Evolutionary conservation across 2,888 invertebrate species (phyloP).

Genomic region (Mythimna loreyi): DNA sequence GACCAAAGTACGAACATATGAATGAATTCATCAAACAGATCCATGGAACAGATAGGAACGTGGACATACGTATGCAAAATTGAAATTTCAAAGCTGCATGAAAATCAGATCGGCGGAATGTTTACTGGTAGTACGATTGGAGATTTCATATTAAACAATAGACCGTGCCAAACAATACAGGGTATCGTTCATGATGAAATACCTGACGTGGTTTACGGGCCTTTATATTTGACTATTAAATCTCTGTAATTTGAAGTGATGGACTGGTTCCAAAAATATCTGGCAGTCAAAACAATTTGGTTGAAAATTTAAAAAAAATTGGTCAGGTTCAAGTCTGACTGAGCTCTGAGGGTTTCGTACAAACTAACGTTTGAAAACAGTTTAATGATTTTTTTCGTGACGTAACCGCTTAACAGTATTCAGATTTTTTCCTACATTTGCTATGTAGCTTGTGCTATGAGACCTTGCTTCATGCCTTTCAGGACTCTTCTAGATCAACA

Average conservation of each 20-base stretch:
- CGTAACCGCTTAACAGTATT: too few relatives aligned
- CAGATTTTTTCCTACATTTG: too few relatives aligned
- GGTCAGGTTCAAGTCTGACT: too few relatives aligned
- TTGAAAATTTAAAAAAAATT: too few relatives aligned
- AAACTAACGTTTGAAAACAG: too few relatives aligned
- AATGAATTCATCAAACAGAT: constrained; percentile 35
- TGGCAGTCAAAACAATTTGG: neutral
- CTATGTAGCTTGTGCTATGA: too few relatives aligned
- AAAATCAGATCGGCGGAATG: constrained; percentile 16
- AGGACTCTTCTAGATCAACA: too few relatives aligned
- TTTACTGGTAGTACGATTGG: constrained; percentile 17
- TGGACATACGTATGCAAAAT: constrained; percentile 26
- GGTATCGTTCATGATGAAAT: constrained; percentile 5
- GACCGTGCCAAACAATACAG: neutral
- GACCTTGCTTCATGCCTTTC: too few relatives aligned
- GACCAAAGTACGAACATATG: constrained; percentile 1
- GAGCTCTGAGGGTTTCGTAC: too few relatives aligned
- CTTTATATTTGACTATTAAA: neutral
- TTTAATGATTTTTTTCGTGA: too few relatives aligned
- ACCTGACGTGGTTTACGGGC: neutral
- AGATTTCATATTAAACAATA: constrained; percentile 17
- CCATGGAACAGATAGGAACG: constrained; percentile 15
- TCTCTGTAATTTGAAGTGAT: neutral
- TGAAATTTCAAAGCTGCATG: constrained; percentile 35
- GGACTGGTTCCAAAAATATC: neutral